Conservation (phyloP, 2,113 vertebrate genomes). For the Seriola quinqueradiata region DNA sequence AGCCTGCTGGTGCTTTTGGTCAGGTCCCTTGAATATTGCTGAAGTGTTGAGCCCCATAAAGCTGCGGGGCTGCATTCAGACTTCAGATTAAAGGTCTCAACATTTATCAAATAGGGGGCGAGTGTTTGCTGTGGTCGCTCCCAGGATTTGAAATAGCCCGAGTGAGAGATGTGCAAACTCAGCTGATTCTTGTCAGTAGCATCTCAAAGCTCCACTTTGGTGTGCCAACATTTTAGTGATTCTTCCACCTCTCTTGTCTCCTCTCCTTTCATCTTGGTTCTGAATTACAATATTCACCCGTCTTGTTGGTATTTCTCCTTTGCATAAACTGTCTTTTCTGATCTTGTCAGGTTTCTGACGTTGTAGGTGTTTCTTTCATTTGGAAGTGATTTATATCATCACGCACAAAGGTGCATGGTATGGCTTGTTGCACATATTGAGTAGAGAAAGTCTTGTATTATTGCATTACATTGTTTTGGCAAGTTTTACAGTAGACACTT, state of each 20-base stretch:
- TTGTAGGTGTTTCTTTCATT: too few species aligned
- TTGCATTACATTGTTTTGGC: slow-evolving; percentile 1
- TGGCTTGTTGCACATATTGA: not conserved
- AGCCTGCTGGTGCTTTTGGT: not conserved
- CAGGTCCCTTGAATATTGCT: not conserved
- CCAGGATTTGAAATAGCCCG: not conserved
- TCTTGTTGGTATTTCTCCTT: not conserved
- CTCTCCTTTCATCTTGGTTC: not conserved
- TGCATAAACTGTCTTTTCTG: too few species aligned
- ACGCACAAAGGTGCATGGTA: not conserved
- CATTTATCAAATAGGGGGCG: not conserved
- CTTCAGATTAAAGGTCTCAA: not conserved
- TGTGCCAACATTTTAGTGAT: not conserved
- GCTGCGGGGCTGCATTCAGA: not conserved
- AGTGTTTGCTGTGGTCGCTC: not conserved
- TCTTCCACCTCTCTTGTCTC: not conserved
- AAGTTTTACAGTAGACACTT: not conserved
- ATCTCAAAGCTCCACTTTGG: not conserved
- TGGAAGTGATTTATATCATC: not conserved
- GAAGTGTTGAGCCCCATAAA: not conserved
- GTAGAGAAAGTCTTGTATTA: not conserved
- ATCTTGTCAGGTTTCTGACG: too few species aligned
- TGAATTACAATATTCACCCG: not conserved
- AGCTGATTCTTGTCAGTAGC: not conserved
- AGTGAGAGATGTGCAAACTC: not conserved